Evolutionary conservation across 2,888 invertebrate genomes (phyloP).

Genomic region (Stomorhina lunata): DNA sequence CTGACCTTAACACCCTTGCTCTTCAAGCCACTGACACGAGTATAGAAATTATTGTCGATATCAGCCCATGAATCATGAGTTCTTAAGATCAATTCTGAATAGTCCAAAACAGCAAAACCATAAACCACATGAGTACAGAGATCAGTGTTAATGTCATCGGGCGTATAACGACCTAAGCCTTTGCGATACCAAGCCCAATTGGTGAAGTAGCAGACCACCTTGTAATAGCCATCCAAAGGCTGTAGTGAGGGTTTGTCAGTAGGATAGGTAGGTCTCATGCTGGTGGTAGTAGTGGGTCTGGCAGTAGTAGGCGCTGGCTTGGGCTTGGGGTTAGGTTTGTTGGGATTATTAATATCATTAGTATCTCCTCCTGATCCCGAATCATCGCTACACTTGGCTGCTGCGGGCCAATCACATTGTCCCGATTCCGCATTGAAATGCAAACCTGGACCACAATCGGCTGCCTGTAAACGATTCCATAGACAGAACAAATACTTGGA

Average conservation of each 20-base stretch:
- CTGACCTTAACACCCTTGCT: slow-evolving; percentile 90
- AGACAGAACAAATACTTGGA: slow-evolving; percentile 88
- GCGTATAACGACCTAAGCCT: slow-evolving; percentile 89
- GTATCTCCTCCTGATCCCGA: slow-evolving; percentile 55
- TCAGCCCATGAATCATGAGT: slow-evolving; percentile 96
- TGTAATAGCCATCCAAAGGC: slow-evolving; percentile 85
- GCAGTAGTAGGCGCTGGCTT: slow-evolving; percentile 67
- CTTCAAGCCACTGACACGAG: slow-evolving; percentile 89
- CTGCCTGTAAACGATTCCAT: slow-evolving; percentile 88
- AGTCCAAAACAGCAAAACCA: slow-evolving; percentile 95
- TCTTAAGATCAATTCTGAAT: slow-evolving; percentile 87
- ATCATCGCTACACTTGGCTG: slow-evolving; percentile 82
- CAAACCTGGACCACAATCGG: slow-evolving; percentile 86
- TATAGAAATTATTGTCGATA: slow-evolving; percentile 92
- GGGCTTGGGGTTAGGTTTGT: slow-evolving; percentile 71
- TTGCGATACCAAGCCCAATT: slow-evolving; percentile 96
- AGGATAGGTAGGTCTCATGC: slow-evolving; percentile 74
- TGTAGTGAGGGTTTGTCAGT: slow-evolving; percentile 77
- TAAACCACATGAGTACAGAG: slow-evolving; percentile 96
- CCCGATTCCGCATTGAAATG: slow-evolving; percentile 86
- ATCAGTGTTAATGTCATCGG: slow-evolving; percentile 91
- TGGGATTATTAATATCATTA: slow-evolving; percentile 38
- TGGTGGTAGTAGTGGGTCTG: slow-evolving; percentile 73
- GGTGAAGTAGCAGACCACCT: slow-evolving; percentile 94
- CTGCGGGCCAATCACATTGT: slow-evolving; percentile 87